Conservation (phyloP, 2,888 invertebrate species). For the Melanotus villosus region DNA sequence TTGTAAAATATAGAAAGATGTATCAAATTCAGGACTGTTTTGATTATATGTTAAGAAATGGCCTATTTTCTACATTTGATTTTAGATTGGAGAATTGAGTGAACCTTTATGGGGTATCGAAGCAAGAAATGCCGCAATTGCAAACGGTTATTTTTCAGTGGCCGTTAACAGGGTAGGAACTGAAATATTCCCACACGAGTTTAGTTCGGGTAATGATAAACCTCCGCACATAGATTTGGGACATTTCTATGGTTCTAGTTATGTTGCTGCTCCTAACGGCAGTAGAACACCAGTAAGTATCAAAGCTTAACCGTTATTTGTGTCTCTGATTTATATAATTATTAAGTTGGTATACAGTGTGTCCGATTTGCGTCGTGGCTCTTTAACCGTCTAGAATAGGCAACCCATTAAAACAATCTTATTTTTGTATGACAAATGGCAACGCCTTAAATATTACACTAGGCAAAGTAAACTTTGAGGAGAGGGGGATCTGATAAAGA, state of each 20-base stretch:
- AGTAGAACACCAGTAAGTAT: conserved; percentile 84
- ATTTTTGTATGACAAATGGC: too few species aligned
- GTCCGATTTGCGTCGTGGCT: too few species aligned
- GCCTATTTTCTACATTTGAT: too few species aligned
- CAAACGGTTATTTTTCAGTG: conserved; percentile 95
- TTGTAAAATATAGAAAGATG: not conserved
- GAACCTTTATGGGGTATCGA: conserved; percentile 97
- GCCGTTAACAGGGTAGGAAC: conserved; percentile 95
- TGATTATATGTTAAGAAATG: too few species aligned
- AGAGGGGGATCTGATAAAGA: too few species aligned
- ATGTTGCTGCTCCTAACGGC: conserved; percentile 95
- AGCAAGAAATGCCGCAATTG: conserved; percentile 95
- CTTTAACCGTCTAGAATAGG: too few species aligned
- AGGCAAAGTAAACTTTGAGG: too few species aligned
- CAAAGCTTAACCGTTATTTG: too few species aligned
- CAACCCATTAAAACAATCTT: too few species aligned
- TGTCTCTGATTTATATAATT: too few species aligned
- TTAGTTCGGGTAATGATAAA: conserved; percentile 86
- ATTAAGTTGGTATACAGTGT: too few species aligned
- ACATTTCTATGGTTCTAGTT: conserved; percentile 96
- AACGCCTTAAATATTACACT: too few species aligned
- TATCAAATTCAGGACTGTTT: not conserved
- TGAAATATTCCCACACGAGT: conserved; percentile 85
- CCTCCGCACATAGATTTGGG: conserved; percentile 86
- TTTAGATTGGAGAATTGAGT: conserved; percentile 75